Percentiles rank a stretch among this genome's conserved stretches.
Evolutionary conservation across 2,113 vertebrate genomes (phyloP).

Genomic region (Tauraco erythrolophus): DNA sequence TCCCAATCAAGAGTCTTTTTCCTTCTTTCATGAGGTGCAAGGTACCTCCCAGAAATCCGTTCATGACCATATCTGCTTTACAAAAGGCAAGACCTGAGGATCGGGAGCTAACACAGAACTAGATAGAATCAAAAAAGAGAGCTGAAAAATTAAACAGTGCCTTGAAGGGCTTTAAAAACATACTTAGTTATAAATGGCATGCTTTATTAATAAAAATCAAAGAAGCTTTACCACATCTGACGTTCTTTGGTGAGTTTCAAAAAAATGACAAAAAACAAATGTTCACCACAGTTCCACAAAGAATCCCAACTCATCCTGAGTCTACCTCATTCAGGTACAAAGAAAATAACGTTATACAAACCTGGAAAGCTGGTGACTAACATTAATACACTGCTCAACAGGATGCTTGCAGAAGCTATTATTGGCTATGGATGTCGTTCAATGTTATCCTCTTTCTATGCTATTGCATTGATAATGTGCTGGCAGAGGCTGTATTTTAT

Average conservation of each 20-base stretch:
- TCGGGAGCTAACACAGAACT: not conserved
- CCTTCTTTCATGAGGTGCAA: not conserved
- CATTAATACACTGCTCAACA: not conserved
- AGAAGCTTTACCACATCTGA: not conserved
- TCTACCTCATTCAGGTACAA: not conserved
- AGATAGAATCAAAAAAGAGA: not conserved
- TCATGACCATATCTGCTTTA: not conserved
- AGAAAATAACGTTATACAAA: not conserved
- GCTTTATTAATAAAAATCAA: not conserved
- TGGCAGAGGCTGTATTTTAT: constrained; percentile 27
- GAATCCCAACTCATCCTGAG: not conserved
- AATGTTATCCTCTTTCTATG: not conserved
- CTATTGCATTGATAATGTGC: not conserved
- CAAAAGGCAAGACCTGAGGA: not conserved
- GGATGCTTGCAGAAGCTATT: not conserved
- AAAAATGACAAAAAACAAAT: not conserved
- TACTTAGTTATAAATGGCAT: not conserved
- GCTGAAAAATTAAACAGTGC: not conserved
- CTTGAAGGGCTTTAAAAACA: not conserved
- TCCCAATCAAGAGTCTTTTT: not conserved
- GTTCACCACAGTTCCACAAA: not conserved
- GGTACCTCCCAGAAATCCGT: not conserved
- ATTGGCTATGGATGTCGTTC: not conserved
- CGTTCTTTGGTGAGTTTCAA: not conserved
- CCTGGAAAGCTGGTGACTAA: constrained; percentile 6